Base-by-base conservation (phyloP, 2,797 vertebrate genomes). In the Mormyrus hasselquistii region DNA sequence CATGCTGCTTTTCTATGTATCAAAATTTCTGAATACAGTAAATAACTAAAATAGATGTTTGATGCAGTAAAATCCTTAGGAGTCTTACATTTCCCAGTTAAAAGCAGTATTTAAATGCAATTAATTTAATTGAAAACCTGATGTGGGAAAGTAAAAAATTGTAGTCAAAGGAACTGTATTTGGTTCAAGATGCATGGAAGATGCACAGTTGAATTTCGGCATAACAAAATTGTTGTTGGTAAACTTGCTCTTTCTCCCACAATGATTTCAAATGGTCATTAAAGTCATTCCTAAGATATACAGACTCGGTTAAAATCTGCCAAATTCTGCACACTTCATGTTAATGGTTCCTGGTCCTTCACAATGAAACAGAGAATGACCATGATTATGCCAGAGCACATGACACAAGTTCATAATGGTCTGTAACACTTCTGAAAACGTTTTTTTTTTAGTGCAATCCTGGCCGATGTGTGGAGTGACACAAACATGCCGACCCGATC, bases 391-490 rank as follows among this genome's bases (percentile, higher is more conserved):
- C 93, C 92, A 91, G 87, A 91, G 88, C 89, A 88, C 92, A 91
- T 90, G 87, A 88, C 57, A 92, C 90, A 87, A 91, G 91, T n/a
- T 89, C 87, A 41, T 89, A 76, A 85, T n/a, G 84, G 89, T 65
- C 89, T 84, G 90, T 2, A 88, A 62, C 91, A 89, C 47, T 22
- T 90, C 92, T 91, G 92, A 94, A 92, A 93, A 93, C 91, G 86
- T 90, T 92, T 90, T 4, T 34, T 22, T 69, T 34, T 69, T 12
- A 69, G 93, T 94, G 93, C 93, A 94, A 92, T 89, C 92, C 93
- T 90, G 91, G 91, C 93, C 89, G 92, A 93, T 3, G 92, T 34
- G 90, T 90, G 90, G 19, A 79, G 89, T 88, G 91, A 65, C 87
- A 91, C 53, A 91, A 91, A 92, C 92, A 91, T 88, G 92, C 91